A percentile compares a stretch with the other conserved stretches of the same genome.
phyloP scores from a whole-genome alignment of 2,113 vertebrate genomes.

The Notarius quadriscutis region DNA sequence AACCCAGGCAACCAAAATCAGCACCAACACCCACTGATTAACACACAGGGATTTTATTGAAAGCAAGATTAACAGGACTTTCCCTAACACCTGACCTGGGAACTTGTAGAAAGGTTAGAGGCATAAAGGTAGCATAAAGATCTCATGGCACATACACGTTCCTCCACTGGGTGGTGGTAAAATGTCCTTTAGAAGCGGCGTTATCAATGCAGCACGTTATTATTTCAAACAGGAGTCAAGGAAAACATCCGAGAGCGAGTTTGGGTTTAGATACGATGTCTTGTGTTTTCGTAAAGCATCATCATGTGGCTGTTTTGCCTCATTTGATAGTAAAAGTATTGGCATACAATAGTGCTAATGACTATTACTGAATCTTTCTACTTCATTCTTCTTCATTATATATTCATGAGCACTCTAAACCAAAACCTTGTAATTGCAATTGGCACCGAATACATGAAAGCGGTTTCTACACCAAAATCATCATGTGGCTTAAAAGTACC shows the following conservation, averaged over 20 bases:
- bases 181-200: not conserved
- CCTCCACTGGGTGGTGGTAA: slow-evolving; percentile 38
- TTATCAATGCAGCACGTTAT: not conserved
- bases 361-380: not conserved
- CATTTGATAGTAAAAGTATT: not conserved
- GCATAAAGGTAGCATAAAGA: not conserved
- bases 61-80: not conserved
- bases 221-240: not conserved
- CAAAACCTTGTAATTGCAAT: not conserved
- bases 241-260: not conserved
- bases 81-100: not conserved
- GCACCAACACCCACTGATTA: slow-evolving; percentile 21
- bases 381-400: not conserved
- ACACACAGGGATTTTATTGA: not conserved
- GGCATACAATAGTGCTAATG: not conserved
- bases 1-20: slow-evolving; percentile 6
- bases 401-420: not conserved
- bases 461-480: not conserved
- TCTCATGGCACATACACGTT: not conserved
- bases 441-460: not conserved
- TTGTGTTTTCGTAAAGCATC: not conserved
- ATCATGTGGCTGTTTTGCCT: not conserved
- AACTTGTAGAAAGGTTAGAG: not conserved
- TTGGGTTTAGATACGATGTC: not conserved
- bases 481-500: no score